Conservation (phyloP, 2,113 vertebrate genomes). For the Aramus guarauna region DNA sequence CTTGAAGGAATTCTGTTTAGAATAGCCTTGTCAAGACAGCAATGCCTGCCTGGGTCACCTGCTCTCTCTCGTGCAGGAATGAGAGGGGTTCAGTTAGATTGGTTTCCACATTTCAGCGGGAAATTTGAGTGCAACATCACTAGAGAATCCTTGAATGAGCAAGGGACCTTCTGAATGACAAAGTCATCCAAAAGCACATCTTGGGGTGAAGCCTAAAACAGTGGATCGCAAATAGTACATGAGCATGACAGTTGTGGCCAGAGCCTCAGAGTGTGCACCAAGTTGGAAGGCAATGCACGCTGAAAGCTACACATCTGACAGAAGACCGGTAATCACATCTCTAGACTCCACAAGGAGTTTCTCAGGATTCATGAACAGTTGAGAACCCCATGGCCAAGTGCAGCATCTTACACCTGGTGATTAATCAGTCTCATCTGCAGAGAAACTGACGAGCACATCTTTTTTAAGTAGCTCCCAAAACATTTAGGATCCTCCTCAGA, state of each 20-base stretch:
- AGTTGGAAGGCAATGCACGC: accelerated
- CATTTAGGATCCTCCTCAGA: background rate
- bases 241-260: background rate
- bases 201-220: background rate
- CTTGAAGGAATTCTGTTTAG: background rate
- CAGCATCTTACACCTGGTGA: background rate
- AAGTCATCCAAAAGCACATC: background rate
- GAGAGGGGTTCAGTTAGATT: background rate
- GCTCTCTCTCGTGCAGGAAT: background rate
- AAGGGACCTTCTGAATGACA: background rate
- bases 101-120: background rate
- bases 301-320: background rate
- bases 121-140: background rate
- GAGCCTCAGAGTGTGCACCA: background rate
- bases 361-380: background rate
- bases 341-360: background rate
- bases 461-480: background rate
- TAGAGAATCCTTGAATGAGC: background rate
- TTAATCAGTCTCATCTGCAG: background rate
- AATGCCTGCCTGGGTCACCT: background rate
- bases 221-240: background rate
- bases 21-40: background rate
- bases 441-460: background rate
- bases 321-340: background rate
- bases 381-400: background rate